Conservation (phyloP, 2,888 invertebrate genomes). For the Xylota sylvarum region DNA sequence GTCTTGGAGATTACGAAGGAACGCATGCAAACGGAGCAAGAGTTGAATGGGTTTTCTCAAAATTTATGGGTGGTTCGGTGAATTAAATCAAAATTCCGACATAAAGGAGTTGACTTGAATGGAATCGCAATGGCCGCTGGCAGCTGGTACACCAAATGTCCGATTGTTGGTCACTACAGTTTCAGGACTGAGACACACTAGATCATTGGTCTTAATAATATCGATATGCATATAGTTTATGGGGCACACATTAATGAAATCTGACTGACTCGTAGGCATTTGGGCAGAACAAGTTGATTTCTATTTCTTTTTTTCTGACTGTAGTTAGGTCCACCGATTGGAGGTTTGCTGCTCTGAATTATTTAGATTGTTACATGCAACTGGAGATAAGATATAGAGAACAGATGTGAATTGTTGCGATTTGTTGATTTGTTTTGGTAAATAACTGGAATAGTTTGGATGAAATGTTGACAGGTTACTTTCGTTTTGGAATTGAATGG, state of each 20-base stretch:
- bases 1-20: conserved; percentile 18
- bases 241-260: conserved; percentile 42
- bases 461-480: conserved; percentile 21
- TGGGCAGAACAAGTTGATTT: conserved; percentile 57
- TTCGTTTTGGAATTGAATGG: conserved; percentile 15
- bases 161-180: conserved; percentile 41
- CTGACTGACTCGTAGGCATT: conserved; percentile 36
- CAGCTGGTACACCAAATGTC: conserved; percentile 48
- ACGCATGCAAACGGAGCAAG: conserved; percentile 54
- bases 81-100: conserved; percentile 71
- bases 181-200: conserved; percentile 12
- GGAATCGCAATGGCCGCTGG: conserved; percentile 1
- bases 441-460: conserved; percentile 50
- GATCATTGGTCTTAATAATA: conserved; percentile 47
- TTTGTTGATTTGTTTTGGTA: conserved; percentile 29
- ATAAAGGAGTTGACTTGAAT: conserved; percentile 56
- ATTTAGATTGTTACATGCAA: conserved; percentile 60
- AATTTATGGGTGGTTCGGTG: conserved; percentile 68
- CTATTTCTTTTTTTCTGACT: no score
- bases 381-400: conserved; percentile 48
- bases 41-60: conserved; percentile 50
- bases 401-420: conserved; percentile 58
- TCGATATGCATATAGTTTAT: conserved; percentile 55
- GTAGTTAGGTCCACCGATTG: conserved; percentile 1
- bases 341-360: conserved; percentile 18